These are phyloP conservation scores for Diglossa cyanea DNA, from an alignment of 2,797 vertebrate species.

Conservation along the genomic window DNA sequence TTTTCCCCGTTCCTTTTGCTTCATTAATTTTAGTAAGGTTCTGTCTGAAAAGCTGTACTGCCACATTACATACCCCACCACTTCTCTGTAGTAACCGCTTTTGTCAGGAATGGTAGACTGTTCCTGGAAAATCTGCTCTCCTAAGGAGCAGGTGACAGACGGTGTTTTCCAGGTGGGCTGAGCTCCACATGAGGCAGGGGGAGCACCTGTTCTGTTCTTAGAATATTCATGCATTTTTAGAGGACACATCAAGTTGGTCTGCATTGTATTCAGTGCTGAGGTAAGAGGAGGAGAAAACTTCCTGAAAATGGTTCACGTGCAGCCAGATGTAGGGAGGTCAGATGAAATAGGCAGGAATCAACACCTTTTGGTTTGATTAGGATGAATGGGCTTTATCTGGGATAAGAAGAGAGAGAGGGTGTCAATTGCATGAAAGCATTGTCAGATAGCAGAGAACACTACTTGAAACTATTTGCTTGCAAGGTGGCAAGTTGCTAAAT, in stretches of 20 bases:
- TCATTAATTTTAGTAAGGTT: slow-evolving; percentile 32
- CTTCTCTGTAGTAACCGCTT: not conserved
- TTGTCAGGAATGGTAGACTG: not conserved
- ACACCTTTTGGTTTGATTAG: slow-evolving; percentile 40
- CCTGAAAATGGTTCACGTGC: not conserved
- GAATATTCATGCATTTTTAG: slow-evolving; percentile 33
- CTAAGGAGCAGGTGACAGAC: not conserved
- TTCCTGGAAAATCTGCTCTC: slow-evolving; percentile 24
- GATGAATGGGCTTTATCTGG: slow-evolving; percentile 38
- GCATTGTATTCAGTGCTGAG: not conserved
- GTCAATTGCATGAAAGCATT: slow-evolving; percentile 4
- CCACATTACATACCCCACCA: not conserved
- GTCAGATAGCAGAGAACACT: not conserved
- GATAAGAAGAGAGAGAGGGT: not conserved
- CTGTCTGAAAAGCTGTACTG: slow-evolving; percentile 7
- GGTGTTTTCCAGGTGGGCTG: slow-evolving; percentile 56
- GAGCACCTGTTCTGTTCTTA: slow-evolving; percentile 59
- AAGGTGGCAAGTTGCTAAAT: slow-evolving; percentile 56
- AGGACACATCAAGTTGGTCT: not conserved
- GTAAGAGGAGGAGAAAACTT: not conserved
- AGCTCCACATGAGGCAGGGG: slow-evolving; percentile 56
- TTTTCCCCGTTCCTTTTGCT: not conserved
- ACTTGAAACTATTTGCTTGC: not conserved
- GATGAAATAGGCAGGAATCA: slow-evolving; percentile 11
- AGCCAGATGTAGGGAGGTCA: not conserved